A percentile compares a stretch with the other conserved stretches of the same genome.
phyloP scores from a whole-genome alignment of 2,888 invertebrate genomes.

The Andrena hattorfiana region DNA sequence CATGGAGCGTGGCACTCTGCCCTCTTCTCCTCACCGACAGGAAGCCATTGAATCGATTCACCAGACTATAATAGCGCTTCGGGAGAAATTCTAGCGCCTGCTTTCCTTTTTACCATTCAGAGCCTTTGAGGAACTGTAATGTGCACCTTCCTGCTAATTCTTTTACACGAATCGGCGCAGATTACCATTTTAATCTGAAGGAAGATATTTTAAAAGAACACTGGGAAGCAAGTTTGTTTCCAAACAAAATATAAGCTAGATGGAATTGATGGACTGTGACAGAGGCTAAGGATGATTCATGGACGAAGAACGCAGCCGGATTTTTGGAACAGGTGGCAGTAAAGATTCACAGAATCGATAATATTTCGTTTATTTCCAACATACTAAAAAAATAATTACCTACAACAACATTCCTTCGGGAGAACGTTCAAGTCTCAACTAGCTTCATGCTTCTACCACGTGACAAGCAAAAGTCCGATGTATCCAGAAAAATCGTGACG shows the following conservation, averaged over 20 bases:
- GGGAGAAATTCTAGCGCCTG: background rate
- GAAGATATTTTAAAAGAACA: no score
- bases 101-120: background rate
- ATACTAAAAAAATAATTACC: conserved; percentile 1
- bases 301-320: background rate
- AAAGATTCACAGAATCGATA: background rate
- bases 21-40: background rate
- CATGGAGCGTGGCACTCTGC: conserved; percentile 32
- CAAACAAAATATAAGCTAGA: background rate
- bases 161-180: no score
- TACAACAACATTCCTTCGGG: background rate
- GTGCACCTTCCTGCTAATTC: background rate
- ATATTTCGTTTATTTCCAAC: conserved; percentile 20
- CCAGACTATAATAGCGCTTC: background rate
- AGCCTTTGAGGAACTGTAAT: background rate
- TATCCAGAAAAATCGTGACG: background rate
- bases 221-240: background rate
- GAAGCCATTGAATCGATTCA: conserved; percentile 13
- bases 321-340: background rate
- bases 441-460: background rate
- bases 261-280: no score
- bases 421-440: background rate
- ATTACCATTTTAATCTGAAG: no score
- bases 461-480: background rate
- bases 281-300: background rate